These are phyloP conservation scores for Cylas formicarius DNA, from an alignment of 1,140 invertebrate genomes.

Conservation along the genomic window DNA sequence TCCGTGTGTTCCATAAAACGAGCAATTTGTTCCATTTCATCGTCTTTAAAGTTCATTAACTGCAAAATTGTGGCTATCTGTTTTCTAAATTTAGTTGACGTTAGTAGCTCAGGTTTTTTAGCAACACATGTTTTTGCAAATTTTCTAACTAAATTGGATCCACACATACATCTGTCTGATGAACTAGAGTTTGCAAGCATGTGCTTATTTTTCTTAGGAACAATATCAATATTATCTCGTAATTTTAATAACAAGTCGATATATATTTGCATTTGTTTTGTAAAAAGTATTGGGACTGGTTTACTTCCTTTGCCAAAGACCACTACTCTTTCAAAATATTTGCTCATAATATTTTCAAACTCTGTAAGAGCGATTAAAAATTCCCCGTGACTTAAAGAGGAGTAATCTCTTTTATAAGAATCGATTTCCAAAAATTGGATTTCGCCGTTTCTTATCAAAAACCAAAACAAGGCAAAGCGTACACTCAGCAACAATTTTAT, in stretches of 20 bases:
- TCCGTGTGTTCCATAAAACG: constrained; percentile 20
- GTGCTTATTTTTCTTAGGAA: constrained; percentile 23
- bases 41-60: constrained; percentile 16
- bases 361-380: constrained; percentile 9
- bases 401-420: constrained; percentile 7
- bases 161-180: constrained; percentile 20
- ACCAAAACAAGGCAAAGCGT: constrained; percentile 11
- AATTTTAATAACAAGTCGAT: constrained; percentile 2
- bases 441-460: constrained; percentile 25
- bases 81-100: constrained; percentile 23
- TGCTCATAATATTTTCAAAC: constrained; percentile 14
- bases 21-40: constrained; percentile 26
- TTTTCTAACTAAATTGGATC: constrained; percentile 15
- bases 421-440: constrained; percentile 23
- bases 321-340: constrained; percentile 18
- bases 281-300: constrained; percentile 20
- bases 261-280: constrained; percentile 5
- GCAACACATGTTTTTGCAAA: constrained; percentile 19
- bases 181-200: constrained; percentile 23
- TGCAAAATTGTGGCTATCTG: constrained; percentile 28
- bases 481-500: constrained; percentile 21
- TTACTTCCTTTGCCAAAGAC: constrained; percentile 11
- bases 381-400: constrained; percentile 9
- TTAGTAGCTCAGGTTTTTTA: constrained; percentile 19
- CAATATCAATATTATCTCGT: constrained; percentile 5